phyloP scores from a whole-genome alignment of 1,140 invertebrate species.

The Calephelis virginiensis region DNA sequence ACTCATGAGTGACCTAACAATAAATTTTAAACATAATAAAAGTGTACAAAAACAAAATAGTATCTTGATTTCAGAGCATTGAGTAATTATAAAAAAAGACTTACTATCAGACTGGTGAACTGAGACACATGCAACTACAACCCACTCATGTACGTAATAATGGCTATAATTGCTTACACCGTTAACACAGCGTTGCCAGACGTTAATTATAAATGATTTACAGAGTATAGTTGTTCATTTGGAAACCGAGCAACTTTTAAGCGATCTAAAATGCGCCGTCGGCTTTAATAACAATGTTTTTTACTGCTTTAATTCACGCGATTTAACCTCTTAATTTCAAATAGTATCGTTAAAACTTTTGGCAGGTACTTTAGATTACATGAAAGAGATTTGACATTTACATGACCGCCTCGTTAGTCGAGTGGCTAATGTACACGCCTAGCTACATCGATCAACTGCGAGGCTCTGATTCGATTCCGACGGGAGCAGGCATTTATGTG shows the following conservation, averaged over 20 bases:
- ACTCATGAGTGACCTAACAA: too few species aligned
- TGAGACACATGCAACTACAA: constrained; percentile 23
- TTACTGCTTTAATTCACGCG: constrained; percentile 31
- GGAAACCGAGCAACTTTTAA: constrained; percentile 25
- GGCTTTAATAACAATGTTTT: constrained; percentile 33
- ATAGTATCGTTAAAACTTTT: constrained; percentile 23
- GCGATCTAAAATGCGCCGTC: constrained; percentile 25
- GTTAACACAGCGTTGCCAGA: constrained; percentile 30
- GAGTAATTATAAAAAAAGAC: constrained; percentile 19
- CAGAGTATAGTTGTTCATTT: constrained; percentile 33
- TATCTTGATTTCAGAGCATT: constrained; percentile 16
- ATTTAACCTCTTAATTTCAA: constrained; percentile 30
- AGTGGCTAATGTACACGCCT: too few species aligned
- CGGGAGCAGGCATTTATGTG: too few species aligned
- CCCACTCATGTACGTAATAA: constrained; percentile 18
- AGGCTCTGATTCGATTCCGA: too few species aligned
- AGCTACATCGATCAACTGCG: too few species aligned
- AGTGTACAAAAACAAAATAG: too few species aligned
- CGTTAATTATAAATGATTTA: constrained; percentile 38
- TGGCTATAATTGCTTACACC: constrained; percentile 27
- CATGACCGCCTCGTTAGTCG: too few species aligned
- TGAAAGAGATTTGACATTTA: not conserved
- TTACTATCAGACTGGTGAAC: constrained; percentile 14
- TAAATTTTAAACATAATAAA: too few species aligned
- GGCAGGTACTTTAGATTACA: constrained; percentile 23